Evolutionary conservation across 2,113 vertebrate genomes (phyloP).

Genomic region (Elephantulus edwardii): DNA sequence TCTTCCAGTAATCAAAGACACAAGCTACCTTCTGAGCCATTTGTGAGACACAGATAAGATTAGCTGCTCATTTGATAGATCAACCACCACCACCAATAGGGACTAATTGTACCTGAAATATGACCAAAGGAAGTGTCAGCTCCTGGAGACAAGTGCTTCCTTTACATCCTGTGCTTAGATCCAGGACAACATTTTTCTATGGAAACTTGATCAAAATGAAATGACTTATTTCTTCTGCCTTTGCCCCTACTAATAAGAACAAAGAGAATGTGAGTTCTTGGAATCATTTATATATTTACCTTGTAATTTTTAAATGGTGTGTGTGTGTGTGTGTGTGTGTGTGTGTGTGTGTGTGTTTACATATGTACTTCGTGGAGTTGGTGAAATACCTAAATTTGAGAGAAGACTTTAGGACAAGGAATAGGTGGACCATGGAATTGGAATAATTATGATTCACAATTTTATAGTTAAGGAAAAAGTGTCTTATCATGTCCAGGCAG

Average conservation of each 20-base stretch:
- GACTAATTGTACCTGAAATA: slow-evolving; percentile 82
- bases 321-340: no score
- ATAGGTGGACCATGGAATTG: background rate
- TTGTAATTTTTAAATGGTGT: background rate
- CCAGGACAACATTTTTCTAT: background rate
- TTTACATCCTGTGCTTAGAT: slow-evolving; percentile 64
- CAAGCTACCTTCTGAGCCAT: slow-evolving; percentile 86
- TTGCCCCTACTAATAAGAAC: background rate
- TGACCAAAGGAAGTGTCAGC: slow-evolving; percentile 64
- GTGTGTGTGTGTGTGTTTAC: no score
- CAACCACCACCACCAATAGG: slow-evolving; percentile 76
- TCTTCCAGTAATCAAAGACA: slow-evolving; percentile 84
- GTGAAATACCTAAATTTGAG: background rate
- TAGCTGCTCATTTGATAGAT: slow-evolving; percentile 78
- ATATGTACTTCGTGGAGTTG: background rate
- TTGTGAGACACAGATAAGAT: slow-evolving; percentile 86
- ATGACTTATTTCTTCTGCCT: background rate
- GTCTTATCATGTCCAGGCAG: background rate
- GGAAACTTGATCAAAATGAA: slow-evolving; percentile 46
- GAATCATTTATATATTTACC: background rate
- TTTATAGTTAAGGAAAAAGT: slow-evolving; percentile 22
- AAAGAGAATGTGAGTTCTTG: background rate
- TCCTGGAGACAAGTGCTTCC: slow-evolving; percentile 65
- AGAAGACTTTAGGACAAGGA: background rate
- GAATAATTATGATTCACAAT: no score